phyloP scores from a whole-genome alignment of 2,888 invertebrate species.

The Amphipyra berbera region DNA sequence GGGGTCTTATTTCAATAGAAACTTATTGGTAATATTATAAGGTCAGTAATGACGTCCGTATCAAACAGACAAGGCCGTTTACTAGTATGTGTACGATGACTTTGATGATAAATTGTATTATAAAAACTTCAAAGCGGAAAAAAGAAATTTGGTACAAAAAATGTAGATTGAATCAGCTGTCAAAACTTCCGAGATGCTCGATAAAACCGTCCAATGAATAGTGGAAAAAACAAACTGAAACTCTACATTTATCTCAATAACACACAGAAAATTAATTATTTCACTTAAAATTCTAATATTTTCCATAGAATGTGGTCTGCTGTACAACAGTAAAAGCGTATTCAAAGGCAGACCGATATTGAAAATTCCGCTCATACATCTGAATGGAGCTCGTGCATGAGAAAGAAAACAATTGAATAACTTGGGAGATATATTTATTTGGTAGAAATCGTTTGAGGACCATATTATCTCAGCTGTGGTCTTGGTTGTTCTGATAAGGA shows the following conservation, averaged over 20 bases:
- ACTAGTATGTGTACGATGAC: background rate
- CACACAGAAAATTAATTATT: conserved; percentile 20
- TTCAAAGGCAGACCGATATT: conserved; percentile 46
- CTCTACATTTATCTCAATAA: conserved; percentile 11
- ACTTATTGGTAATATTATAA: conserved; percentile 36
- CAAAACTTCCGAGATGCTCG: conserved; percentile 25
- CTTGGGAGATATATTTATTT: conserved; percentile 36
- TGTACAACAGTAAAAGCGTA: conserved; percentile 26
- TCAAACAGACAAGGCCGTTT: no score
- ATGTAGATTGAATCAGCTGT: conserved; percentile 28
- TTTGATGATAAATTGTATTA: conserved; percentile 18
- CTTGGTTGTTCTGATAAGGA: background rate
- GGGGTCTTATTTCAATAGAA: conserved; percentile 39
- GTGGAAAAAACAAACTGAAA: conserved; percentile 22
- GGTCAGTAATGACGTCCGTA: conserved; percentile 14
- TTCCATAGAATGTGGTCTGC: conserved; percentile 33
- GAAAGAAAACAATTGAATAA: conserved; percentile 47
- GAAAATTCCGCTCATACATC: conserved; percentile 52
- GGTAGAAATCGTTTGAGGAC: conserved; percentile 26
- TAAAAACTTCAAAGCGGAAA: conserved; percentile 33
- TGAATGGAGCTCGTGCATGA: conserved; percentile 34
- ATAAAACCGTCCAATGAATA: conserved; percentile 31
- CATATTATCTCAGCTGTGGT: background rate
- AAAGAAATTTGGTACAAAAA: no score
- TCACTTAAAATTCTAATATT: conserved; percentile 35